Conservation (phyloP, 2,113 vertebrate genomes). For the Phainopepla nitens region DNA sequence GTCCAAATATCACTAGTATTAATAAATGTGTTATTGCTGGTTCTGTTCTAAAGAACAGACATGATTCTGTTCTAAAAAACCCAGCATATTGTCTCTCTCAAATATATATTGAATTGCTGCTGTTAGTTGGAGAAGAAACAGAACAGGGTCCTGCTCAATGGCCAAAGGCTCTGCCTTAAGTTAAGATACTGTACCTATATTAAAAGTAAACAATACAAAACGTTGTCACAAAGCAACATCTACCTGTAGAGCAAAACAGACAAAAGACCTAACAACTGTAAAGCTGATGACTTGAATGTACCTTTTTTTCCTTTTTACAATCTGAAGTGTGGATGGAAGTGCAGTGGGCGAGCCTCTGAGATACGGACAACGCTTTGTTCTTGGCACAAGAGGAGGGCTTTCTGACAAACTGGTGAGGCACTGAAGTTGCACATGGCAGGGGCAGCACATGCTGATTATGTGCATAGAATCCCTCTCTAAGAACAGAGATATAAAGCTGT, state of each 20-base stretch:
- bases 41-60: too few relatives aligned
- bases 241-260: neutral
- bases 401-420: constrained; percentile 70
- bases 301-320: neutral
- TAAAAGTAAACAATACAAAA: neutral
- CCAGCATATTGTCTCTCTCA: neutral
- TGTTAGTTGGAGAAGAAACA: neutral
- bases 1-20: neutral
- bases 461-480: neutral
- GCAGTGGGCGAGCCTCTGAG: constrained; percentile 60
- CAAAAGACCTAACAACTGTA: neutral
- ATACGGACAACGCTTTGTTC: constrained; percentile 75
- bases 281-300: neutral
- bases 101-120: neutral
- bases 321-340: constrained; percentile 54
- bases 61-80: neutral
- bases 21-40: too few relatives aligned
- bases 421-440: neutral
- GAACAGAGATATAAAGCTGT: neutral
- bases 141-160: neutral
- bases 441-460: neutral
- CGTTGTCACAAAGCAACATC: neutral
- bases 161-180: neutral
- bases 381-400: constrained; percentile 71
- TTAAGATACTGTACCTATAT: neutral